These are phyloP conservation scores for Calameuta pallipes DNA, from an alignment of 2,888 invertebrate species.

Conservation along the genomic window DNA sequence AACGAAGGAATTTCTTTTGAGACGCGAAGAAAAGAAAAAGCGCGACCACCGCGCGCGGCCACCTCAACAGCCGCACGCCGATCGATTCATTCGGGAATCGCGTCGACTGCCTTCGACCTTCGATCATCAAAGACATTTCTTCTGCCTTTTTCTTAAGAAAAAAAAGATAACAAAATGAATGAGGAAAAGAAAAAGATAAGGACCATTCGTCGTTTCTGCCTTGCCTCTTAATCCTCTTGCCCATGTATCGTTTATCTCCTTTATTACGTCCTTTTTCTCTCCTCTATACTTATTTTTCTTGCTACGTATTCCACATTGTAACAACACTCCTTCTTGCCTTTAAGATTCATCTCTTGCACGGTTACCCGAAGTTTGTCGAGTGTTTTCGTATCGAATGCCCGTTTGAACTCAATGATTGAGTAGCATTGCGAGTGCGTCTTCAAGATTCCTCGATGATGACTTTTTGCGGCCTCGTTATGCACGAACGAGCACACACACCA, in stretches of 20 bases:
- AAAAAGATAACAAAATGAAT: not conserved
- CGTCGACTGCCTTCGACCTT: not conserved
- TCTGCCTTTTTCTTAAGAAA: not conserved
- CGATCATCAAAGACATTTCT: not conserved
- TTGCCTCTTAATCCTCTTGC: not conserved
- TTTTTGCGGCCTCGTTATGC: constrained; percentile 2
- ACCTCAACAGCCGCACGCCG: not conserved
- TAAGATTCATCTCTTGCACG: not conserved
- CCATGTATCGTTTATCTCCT: not conserved
- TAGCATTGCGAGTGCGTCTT: not conserved
- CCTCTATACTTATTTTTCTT: not conserved
- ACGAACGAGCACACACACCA: not conserved
- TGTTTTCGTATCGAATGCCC: not conserved
- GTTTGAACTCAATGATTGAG: constrained; percentile 5
- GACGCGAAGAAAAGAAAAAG: constrained; percentile 17
- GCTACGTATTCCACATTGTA: not conserved
- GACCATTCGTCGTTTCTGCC: not conserved
- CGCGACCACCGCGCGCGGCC: not conserved
- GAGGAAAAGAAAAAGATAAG: not conserved
- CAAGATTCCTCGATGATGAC: not conserved
- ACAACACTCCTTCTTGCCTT: not conserved
- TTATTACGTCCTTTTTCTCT: not conserved
- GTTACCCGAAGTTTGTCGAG: not conserved
- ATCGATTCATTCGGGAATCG: not conserved
- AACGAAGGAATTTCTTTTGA: constrained; percentile 30